These are phyloP conservation scores for Agrochola macilenta DNA, from an alignment of 2,888 invertebrate genomes.

Conservation along the genomic window DNA sequence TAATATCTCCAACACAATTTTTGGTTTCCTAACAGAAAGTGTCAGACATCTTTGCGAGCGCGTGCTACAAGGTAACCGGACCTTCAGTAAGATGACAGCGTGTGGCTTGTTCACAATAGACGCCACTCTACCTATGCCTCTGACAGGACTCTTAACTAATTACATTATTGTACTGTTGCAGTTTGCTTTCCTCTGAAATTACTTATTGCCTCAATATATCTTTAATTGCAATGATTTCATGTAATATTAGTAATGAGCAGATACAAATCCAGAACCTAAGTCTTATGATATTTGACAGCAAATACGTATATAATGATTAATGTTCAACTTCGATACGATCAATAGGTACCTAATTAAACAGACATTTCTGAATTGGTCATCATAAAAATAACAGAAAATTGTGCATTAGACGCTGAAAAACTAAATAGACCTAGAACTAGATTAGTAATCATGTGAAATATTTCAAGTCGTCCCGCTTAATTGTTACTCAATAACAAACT, in stretches of 20 bases:
- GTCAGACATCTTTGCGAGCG: conserved; percentile 11
- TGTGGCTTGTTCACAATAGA: conserved; percentile 26
- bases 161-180: conserved; percentile 15
- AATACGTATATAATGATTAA: not conserved
- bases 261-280: not conserved
- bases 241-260: not conserved
- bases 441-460: not conserved
- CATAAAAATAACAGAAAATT: too few relatives aligned
- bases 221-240: not conserved
- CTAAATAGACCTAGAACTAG: not conserved
- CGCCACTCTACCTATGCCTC: conserved; percentile 21
- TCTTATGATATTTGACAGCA: not conserved
- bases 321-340: not conserved
- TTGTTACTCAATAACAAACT: too few relatives aligned
- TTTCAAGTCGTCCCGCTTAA: too few relatives aligned
- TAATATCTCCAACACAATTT: too few relatives aligned
- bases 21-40: not conserved
- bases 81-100: conserved; percentile 30
- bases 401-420: too few relatives aligned
- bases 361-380: not conserved
- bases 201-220: not conserved
- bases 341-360: not conserved
- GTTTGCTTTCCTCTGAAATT: conserved; percentile 3
- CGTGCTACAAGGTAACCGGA: conserved; percentile 16
- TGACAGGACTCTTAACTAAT: not conserved